These are phyloP conservation scores for Campylorhamphus procurvoides DNA, from an alignment of 2,113 vertebrate species.

Conservation along the genomic window DNA sequence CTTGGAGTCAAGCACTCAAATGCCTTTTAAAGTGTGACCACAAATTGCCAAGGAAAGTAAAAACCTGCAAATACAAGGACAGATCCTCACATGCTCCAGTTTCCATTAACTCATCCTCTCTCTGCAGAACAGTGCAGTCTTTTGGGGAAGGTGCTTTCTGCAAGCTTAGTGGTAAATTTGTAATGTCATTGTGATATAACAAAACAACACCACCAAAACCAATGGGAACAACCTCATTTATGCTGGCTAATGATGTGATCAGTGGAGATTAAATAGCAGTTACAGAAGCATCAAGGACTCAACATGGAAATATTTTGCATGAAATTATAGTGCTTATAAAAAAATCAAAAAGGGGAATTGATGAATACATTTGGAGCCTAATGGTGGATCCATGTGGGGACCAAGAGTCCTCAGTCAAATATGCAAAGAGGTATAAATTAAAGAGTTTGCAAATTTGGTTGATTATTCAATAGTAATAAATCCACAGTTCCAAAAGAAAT, in stretches of 20 bases:
- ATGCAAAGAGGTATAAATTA: not conserved
- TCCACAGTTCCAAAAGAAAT: not conserved
- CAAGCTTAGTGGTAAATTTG: not conserved
- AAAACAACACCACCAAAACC: not conserved
- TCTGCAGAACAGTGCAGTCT: not conserved
- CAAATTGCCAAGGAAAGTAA: not conserved
- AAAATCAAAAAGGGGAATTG: not conserved
- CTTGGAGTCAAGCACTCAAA: not conserved
- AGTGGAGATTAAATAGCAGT: not conserved
- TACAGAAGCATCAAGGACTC: not conserved
- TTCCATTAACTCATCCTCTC: not conserved
- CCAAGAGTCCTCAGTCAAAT: not conserved
- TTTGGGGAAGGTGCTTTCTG: not conserved
- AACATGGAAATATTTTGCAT: not conserved
- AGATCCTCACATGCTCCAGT: not conserved
- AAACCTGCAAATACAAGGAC: not conserved
- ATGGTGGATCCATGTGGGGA: not conserved
- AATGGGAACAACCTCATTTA: not conserved
- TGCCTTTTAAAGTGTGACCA: not conserved
- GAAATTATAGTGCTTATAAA: not conserved
- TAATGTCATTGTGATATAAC: not conserved
- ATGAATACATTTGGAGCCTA: not conserved
- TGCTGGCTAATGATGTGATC: not conserved
- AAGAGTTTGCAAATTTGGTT: not conserved
- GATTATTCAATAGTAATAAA: not conserved